Base-by-base conservation (phyloP, 2,113 vertebrate species). In the Barbus barbus region DNA sequence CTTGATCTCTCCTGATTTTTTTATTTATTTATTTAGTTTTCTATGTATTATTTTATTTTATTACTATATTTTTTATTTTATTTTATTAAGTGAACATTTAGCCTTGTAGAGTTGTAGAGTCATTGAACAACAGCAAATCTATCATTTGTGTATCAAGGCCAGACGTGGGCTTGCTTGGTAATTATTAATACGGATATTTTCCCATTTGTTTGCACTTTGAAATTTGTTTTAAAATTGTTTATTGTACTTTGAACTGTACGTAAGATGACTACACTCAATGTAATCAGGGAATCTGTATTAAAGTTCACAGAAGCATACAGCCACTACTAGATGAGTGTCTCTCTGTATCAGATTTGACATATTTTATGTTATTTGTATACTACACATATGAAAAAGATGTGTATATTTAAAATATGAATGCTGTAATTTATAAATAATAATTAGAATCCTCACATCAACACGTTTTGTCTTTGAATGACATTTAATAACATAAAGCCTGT, bases 101-200 rank as follows among this genome's bases (percentile, higher is more conserved):
- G 36, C 33, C 65, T 26, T 76, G 22, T 24, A 13, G n/a, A 79
- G 36, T 26, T 75, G 22, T 24, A 6, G n/a, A 80, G 38, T 72
- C 60, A 82, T 9, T 86, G 79, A 86, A 84, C 46, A 86, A 83
- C 83, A 72, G 3, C 41, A 36, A 20, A 58, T 85, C 44, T 82
- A 85, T 87, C 77, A 56, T 82, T 48, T 63, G 31, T 76, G 61
- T 60, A 83, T 87, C 88, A 87, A 85, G 88, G 84, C 24, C 83
- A 61, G 22, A 31, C 69, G 88, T 89, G 88, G 88, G 86, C 69
- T 72, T 74, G 7, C 81, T 87, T 65, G 88, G 77, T 89, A 89
- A 89, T 89, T 85, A 89, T 89, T 89, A 89, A 89, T 89, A 85
- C 75, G 33, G 85, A 85, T 85, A 85, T 89, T 85, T 85, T 79